phyloP scores from a whole-genome alignment of 1,140 invertebrate species.

The Pteromalus puparum region DNA sequence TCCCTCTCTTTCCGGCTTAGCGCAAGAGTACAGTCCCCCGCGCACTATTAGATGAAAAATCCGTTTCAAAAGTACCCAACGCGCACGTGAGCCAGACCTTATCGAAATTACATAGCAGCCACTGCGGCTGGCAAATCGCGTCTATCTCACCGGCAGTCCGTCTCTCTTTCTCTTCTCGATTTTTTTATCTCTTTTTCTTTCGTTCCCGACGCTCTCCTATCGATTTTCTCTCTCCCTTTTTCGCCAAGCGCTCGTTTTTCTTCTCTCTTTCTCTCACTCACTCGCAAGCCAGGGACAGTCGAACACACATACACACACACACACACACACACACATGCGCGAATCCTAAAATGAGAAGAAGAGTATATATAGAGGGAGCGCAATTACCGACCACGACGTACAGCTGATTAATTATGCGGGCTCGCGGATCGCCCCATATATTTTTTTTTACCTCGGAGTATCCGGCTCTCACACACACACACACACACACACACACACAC shows the following conservation, averaged over 20 bases:
- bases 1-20: not conserved
- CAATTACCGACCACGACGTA: slow-evolving; percentile 17
- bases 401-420: slow-evolving; percentile 38
- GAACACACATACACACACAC: not conserved
- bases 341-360: not conserved
- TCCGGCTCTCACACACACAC: not conserved
- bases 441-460: not conserved
- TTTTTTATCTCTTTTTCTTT: not conserved
- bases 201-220: slow-evolving; percentile 20
- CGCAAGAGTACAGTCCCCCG: not conserved
- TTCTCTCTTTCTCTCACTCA: not conserved
- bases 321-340: not conserved
- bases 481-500: no score
- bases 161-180: slow-evolving; percentile 18
- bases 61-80: slow-evolving; percentile 6
- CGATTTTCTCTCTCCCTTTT: slow-evolving; percentile 39
- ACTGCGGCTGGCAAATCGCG: slow-evolving; percentile 28
- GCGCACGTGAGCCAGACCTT: not conserved
- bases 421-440: not conserved
- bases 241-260: not conserved
- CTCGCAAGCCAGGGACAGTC: not conserved
- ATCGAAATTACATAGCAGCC: slow-evolving; percentile 33
- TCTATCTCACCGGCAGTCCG: slow-evolving; percentile 21
- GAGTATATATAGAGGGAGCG: slow-evolving; percentile 7
- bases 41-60: slow-evolving; percentile 38